Base-by-base conservation (phyloP, 92 coral and sea anemone species). In the Siderastrea radians region DNA sequence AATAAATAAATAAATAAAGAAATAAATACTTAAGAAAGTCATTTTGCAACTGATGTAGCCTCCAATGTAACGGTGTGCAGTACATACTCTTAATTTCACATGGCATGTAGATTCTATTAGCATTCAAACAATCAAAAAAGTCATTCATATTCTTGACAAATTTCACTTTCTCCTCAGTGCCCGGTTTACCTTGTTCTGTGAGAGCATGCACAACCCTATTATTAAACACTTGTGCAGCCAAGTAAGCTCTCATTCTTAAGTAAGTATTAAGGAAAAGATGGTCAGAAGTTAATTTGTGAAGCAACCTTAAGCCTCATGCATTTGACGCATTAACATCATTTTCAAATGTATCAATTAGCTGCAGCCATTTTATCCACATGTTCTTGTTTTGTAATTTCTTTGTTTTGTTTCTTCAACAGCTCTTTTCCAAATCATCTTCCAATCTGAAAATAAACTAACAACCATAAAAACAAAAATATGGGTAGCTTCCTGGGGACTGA, bases 1-100 rank as follows among this genome's bases (percentile, higher is more conserved):
- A 26, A 26, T 26, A 26, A 26, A 26, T 26, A 26, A 26, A 26
- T 26, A 26, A 26, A 26, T 26, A 26, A 26, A 26, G 38, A 26
- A 26, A 26, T 26, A 26, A 26, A 26, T 26, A 26, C 38, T 26
- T 26, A 26, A 26, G 38, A 65, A 88, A 88, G 10, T 88, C 92
- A 12, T 74, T 83, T 75, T 88, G 72, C 10, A 88, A 73, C 92
- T 90, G 84, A 15, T 44, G 63, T 3, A 88, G 83, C 83, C 90
- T 60, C 58, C 90, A 47, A 44, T 88, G 83, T 71, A 45, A 16
- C 1, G 83, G 48, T 14, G 66, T 48, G 65, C 92, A 83, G 64
- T 88, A 88, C 70, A 84, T 77, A 84, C 92, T 89, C 45, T 89
- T 84, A 75, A 84, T 74, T 63, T 89, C 92, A 89, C 61, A 84